Conservation (phyloP, 2,113 vertebrate species). For the Candoia aspera region DNA sequence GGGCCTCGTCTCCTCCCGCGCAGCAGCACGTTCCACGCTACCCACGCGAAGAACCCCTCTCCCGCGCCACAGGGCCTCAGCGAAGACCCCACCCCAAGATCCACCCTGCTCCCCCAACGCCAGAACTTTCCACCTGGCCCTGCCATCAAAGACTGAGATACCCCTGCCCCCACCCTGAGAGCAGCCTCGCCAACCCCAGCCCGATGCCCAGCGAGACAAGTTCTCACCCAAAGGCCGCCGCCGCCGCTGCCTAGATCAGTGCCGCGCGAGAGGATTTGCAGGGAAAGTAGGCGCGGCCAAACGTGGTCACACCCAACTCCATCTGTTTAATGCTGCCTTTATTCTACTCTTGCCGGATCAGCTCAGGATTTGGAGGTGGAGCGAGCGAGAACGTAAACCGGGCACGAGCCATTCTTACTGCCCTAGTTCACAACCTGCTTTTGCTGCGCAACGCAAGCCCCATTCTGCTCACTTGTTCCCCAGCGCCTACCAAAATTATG, state of each 20-base stretch:
- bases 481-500: neutral
- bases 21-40: neutral
- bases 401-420: neutral
- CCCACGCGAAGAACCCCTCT: neutral
- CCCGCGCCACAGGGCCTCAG: neutral
- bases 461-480: neutral
- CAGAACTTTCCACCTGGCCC: neutral
- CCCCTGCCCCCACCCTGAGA: neutral
- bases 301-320: neutral
- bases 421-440: neutral
- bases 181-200: neutral
- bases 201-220: neutral
- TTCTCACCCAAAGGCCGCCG: neutral
- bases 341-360: neutral
- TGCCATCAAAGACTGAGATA: neutral
- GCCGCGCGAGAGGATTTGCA: neutral
- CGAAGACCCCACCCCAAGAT: conserved; percentile 12
- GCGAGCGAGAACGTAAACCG: neutral
- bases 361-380: neutral
- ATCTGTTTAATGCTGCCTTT: neutral
- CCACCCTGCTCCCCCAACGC: neutral
- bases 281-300: conserved; percentile 1
- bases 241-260: neutral
- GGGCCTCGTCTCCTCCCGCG: neutral
- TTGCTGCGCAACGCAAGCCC: neutral